Conservation (phyloP, 1,140 invertebrate species). For the Varroa destructor region DNA sequence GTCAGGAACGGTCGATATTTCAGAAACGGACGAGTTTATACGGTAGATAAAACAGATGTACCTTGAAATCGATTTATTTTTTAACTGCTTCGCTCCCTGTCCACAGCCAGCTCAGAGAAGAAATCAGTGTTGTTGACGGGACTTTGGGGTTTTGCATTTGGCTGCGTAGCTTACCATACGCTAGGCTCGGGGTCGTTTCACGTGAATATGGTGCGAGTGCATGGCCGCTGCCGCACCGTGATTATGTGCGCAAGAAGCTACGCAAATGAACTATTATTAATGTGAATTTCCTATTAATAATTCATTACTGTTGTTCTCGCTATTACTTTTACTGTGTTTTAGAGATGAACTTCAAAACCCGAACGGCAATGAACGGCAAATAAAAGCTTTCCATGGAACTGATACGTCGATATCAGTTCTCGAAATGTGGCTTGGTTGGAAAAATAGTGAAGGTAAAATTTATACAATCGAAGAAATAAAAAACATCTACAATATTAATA, state of each 20-base stretch:
- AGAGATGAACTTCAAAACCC: constrained; percentile 86
- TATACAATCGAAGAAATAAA: neutral
- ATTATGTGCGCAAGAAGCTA: no score
- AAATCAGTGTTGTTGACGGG: neutral
- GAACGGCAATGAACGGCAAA: constrained; percentile 72
- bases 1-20: constrained; percentile 81
- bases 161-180: no score
- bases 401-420: constrained; percentile 87
- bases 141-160: neutral
- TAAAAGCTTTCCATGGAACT: constrained; percentile 80
- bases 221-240: no score
- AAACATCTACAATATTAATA: no score
- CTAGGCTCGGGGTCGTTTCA: no score
- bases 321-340: constrained; percentile 41
- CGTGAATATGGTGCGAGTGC: no score
- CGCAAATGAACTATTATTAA: no score
- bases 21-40: constrained; percentile 81
- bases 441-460: constrained; percentile 44
- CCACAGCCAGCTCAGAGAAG: neutral
- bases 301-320: no score
- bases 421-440: constrained; percentile 76
- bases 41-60: constrained; percentile 35
- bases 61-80: constrained; percentile 30
- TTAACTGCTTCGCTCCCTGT: neutral
- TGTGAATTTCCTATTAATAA: no score